Evolutionary conservation across 1,140 invertebrate species (phyloP).

Genomic region (Pseudachorutes palmiensis): DNA sequence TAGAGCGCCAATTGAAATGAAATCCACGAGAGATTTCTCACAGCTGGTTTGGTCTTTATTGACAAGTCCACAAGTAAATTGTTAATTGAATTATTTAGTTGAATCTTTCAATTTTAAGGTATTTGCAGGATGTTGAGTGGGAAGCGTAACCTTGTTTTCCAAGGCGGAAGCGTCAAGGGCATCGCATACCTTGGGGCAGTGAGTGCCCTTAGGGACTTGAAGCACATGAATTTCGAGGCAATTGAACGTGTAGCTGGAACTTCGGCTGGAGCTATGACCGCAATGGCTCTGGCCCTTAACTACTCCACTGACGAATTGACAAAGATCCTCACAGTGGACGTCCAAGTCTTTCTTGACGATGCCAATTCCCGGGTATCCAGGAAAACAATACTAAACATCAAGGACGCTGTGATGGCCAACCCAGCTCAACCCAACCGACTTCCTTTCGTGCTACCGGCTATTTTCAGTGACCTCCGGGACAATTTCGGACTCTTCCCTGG

Average conservation of each 20-base stretch:
- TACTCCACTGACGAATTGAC: conserved; percentile 4
- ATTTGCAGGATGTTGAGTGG: background rate
- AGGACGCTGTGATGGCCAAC: background rate
- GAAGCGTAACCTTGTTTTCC: conserved; percentile 13
- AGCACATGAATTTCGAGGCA: background rate
- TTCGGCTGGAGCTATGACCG: conserved; percentile 22
- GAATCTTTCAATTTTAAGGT: background rate
- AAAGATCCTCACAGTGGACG: background rate
- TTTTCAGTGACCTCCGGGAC: background rate
- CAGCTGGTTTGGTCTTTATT: no score
- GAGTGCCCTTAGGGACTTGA: background rate
- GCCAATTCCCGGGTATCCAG: background rate
- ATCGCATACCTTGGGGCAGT: conserved; percentile 17
- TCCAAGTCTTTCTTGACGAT: conserved; percentile 10
- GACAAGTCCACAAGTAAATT: background rate
- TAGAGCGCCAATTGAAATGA: no score
- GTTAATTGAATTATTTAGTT: background rate
- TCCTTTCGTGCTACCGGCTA: background rate
- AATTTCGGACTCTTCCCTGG: conserved; percentile 13
- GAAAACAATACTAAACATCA: background rate
- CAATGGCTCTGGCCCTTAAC: conserved; percentile 1
- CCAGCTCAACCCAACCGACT: background rate
- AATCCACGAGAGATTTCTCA: no score
- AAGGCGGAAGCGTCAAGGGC: conserved; percentile 20
- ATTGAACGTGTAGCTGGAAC: conserved; percentile 6